A percentile compares a stretch with the other conserved stretches of the same genome.
Conservation (phyloP, 2,797 vertebrate genomes). For the Decapterus maruadsi region DNA sequence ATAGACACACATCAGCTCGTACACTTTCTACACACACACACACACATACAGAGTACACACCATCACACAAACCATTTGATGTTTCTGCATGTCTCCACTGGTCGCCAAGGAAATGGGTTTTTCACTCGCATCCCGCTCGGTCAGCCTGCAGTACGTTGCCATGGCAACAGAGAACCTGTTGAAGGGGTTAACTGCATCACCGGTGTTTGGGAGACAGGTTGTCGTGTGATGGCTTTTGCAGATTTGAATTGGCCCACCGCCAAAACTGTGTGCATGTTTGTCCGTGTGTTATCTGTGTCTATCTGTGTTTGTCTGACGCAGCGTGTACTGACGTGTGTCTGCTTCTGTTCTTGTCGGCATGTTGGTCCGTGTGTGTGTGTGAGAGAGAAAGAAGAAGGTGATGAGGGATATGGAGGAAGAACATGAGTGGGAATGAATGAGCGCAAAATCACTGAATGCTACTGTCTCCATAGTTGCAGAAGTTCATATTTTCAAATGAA, state of each 20-base stretch:
- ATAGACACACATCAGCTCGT: constrained; percentile 37
- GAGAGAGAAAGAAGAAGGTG: constrained; percentile 20
- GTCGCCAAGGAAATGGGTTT: constrained; percentile 72
- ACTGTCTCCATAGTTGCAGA: constrained; percentile 49
- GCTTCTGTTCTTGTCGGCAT: constrained; percentile 25
- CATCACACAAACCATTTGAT: constrained; percentile 47
- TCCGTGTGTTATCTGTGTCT: constrained; percentile 1
- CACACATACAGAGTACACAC: constrained; percentile 5
- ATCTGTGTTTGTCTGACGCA: constrained; percentile 17
- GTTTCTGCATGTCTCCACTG: constrained; percentile 59
- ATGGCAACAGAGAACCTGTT: constrained; percentile 83
- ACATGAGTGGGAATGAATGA: constrained; percentile 37
- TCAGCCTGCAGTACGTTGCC: constrained; percentile 74
- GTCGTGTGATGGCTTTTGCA: constrained; percentile 58
- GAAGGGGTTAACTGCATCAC: constrained; percentile 75
- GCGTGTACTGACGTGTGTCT: constrained; percentile 3
- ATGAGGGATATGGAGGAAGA: constrained; percentile 17
- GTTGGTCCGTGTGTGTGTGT: neutral
- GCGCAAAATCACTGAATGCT: constrained; percentile 13
- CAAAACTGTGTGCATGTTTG: neutral
- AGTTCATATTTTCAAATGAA: constrained; percentile 49
- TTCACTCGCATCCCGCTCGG: constrained; percentile 61
- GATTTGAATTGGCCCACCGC: constrained; percentile 36
- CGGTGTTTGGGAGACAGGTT: constrained; percentile 40
- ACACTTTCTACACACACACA: constrained; percentile 19